phyloP scores from a whole-genome alignment of 2,113 vertebrate genomes.

The Charadrius vociferus region DNA sequence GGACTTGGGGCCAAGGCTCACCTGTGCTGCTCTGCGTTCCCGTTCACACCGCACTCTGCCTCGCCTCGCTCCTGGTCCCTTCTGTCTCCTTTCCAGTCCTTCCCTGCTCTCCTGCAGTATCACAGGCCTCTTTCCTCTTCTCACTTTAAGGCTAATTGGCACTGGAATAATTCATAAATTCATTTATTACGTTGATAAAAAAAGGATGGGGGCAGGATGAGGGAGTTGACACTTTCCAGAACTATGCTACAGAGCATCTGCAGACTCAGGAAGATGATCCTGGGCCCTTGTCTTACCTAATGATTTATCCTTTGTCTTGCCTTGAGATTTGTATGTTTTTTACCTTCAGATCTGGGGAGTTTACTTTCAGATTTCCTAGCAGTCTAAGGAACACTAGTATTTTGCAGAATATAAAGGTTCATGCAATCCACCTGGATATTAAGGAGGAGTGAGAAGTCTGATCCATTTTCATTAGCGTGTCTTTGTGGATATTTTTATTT shows the following conservation, averaged over 20 bases:
- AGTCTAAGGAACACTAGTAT: background rate
- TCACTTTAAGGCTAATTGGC: background rate
- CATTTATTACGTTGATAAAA: background rate
- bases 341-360: background rate
- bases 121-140: background rate
- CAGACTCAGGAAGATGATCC: background rate
- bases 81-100: background rate
- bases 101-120: background rate
- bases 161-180: background rate
- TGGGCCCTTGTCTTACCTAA: background rate
- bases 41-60: background rate
- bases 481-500: background rate
- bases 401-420: background rate
- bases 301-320: background rate
- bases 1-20: background rate
- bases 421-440: background rate
- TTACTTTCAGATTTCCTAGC: background rate
- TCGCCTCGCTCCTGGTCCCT: fast-evolving
- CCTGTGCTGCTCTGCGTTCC: background rate
- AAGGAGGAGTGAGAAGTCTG: background rate
- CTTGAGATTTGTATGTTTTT: background rate
- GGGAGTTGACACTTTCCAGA: background rate
- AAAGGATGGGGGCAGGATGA: background rate
- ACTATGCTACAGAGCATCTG: background rate
- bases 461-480: background rate